phyloP scores from a whole-genome alignment of 2,888 invertebrate species.

The Drosophila birchii region DNA sequence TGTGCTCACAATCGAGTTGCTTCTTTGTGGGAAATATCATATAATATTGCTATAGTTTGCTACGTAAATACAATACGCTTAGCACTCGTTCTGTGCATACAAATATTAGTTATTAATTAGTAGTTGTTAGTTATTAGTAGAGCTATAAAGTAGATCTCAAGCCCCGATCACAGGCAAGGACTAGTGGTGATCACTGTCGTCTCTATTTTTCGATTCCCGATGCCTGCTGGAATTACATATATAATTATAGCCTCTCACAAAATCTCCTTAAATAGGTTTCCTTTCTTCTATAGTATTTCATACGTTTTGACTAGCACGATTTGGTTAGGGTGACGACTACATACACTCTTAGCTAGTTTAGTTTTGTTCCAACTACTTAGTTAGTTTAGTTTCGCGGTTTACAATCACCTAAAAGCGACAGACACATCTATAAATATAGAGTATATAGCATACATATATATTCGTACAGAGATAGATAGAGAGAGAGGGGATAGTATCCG shows the following conservation, averaged over 20 bases:
- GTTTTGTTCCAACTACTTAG: slow-evolving; percentile 28
- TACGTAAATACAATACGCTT: slow-evolving; percentile 49
- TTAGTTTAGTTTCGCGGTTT: slow-evolving; percentile 30
- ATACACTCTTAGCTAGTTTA: slow-evolving; percentile 37
- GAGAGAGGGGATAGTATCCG: slow-evolving; percentile 48
- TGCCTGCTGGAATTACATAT: slow-evolving; percentile 18
- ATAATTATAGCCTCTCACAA: slow-evolving; percentile 57
- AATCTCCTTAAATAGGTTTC: slow-evolving; percentile 13
- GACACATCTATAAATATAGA: slow-evolving; percentile 18
- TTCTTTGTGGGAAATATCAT: slow-evolving; percentile 59
- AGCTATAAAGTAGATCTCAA: slow-evolving; percentile 38
- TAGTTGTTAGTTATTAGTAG: slow-evolving; percentile 1
- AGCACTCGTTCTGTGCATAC: slow-evolving; percentile 25
- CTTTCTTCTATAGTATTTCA: slow-evolving; percentile 41
- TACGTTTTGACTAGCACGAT: slow-evolving; percentile 68
- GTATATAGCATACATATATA: slow-evolving; percentile 5
- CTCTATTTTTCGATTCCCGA: slow-evolving; percentile 23
- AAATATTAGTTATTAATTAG: slow-evolving; percentile 17
- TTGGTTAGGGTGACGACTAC: slow-evolving; percentile 50
- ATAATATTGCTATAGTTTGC: slow-evolving; percentile 70
- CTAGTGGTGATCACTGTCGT: slow-evolving; percentile 61
- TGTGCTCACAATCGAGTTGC: slow-evolving; percentile 41
- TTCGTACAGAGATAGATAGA: slow-evolving; percentile 19
- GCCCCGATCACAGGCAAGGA: slow-evolving; percentile 66
- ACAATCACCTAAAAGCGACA: slow-evolving; percentile 43